Evolutionary conservation across 2,797 vertebrate species (phyloP).

Genomic region (Chaenodraco wilsoni): DNA sequence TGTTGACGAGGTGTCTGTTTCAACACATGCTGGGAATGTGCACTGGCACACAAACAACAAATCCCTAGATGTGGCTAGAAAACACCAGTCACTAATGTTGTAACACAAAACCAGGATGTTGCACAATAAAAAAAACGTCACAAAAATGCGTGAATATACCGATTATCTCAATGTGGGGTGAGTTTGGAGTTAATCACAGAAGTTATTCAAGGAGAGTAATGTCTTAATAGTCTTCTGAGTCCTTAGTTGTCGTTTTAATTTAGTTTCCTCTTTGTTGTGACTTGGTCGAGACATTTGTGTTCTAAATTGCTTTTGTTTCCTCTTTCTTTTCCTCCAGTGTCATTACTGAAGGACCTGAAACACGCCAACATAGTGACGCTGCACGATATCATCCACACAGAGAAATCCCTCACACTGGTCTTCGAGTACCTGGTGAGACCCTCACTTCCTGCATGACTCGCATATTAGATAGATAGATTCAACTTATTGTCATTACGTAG

Average conservation of each 20-base stretch:
- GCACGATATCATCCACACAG: slow-evolving; percentile 96
- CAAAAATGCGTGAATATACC: neutral
- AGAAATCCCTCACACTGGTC: slow-evolving; percentile 96
- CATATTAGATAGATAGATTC: too few relatives aligned
- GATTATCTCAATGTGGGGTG: neutral
- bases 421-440: slow-evolving; percentile 96
- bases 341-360: slow-evolving; percentile 95
- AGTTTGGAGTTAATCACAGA: neutral
- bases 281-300: neutral
- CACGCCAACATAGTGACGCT: slow-evolving; percentile 97
- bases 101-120: neutral
- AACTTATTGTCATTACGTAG: too few relatives aligned
- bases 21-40: neutral
- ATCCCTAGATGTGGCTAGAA: neutral
- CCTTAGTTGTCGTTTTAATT: neutral
- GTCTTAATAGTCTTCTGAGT: neutral
- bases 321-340: slow-evolving; percentile 81
- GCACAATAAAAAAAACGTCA: neutral
- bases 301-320: neutral
- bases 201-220: neutral
- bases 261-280: neutral
- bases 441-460: slow-evolving; percentile 31
- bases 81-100: neutral
- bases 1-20: neutral
- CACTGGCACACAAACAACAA: neutral